phyloP scores from a whole-genome alignment of 2,113 vertebrate species.

The Burhinus bistriatus region DNA sequence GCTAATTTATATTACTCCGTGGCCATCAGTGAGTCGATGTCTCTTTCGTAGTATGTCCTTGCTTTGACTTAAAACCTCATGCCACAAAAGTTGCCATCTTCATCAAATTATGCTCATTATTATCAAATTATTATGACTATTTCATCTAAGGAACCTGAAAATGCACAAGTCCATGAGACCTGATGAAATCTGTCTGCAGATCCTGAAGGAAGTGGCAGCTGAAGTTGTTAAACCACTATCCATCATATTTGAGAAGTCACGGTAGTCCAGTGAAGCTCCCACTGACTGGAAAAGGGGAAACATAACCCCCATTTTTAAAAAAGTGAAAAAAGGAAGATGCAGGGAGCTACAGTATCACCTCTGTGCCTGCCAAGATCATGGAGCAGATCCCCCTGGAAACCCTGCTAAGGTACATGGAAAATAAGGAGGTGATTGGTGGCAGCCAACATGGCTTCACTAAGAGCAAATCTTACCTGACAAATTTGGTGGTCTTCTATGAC shows the following conservation, averaged over 20 bases:
- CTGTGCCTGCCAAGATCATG: not conserved
- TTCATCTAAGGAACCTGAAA: not conserved
- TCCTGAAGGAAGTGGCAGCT: not conserved
- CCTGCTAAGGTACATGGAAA: not conserved
- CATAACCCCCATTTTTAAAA: not conserved
- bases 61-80: not conserved
- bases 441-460: not conserved
- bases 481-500: not conserved
- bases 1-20: not conserved
- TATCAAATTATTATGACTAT: not conserved
- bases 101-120: not conserved
- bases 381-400: not conserved
- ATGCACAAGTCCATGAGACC: not conserved
- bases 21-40: not conserved
- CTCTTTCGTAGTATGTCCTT: not conserved
- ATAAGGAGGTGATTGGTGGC: not conserved
- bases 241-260: not conserved
- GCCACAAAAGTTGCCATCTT: not conserved
- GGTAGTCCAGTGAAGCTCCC: not conserved
- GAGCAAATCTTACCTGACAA: not conserved
- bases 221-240: not conserved
- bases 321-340: not conserved
- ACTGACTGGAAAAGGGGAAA: not conserved
- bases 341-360: not conserved
- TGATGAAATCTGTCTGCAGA: not conserved